These are phyloP conservation scores for Leptogaster cylindrica DNA, from an alignment of 2,888 invertebrate species.

Conservation along the genomic window DNA sequence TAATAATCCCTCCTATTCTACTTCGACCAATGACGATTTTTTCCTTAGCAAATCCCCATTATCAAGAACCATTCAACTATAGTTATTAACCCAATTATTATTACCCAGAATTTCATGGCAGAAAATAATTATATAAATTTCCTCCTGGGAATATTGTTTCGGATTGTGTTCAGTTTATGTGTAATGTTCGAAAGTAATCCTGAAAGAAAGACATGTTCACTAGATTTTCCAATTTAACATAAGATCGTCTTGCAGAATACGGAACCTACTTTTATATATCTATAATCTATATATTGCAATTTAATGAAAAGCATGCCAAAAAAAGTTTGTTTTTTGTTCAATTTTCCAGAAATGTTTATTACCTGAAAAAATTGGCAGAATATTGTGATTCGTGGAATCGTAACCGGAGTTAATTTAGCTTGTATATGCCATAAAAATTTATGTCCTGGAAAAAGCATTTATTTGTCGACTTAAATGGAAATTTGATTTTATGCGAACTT, in stretches of 20 bases:
- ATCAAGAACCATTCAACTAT: slow-evolving; percentile 22
- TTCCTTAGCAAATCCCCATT: slow-evolving; percentile 16
- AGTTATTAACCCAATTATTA: slow-evolving; percentile 30
- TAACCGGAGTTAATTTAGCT: slow-evolving; percentile 13
- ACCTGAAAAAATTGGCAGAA: not conserved
- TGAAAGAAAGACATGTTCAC: no score
- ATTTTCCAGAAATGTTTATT: not conserved
- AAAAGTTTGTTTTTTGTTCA: not conserved
- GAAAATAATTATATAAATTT: no score
- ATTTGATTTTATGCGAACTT: slow-evolving; percentile 9
- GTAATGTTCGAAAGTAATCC: no score
- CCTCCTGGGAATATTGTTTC: no score
- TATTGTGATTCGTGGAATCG: not conserved
- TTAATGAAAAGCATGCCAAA: not conserved
- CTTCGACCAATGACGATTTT: not conserved
- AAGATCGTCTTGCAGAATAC: no score
- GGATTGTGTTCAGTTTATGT: no score
- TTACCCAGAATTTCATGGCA: no score
- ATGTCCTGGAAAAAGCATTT: slow-evolving; percentile 22
- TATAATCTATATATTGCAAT: not conserved
- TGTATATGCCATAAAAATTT: slow-evolving; percentile 19
- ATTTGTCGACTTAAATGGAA: slow-evolving; percentile 12
- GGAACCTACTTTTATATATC: not conserved
- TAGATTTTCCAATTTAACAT: no score
- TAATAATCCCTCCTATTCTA: not conserved